Base-by-base conservation (phyloP, 2,113 vertebrate species). In the Odocoileus virginianus region DNA sequence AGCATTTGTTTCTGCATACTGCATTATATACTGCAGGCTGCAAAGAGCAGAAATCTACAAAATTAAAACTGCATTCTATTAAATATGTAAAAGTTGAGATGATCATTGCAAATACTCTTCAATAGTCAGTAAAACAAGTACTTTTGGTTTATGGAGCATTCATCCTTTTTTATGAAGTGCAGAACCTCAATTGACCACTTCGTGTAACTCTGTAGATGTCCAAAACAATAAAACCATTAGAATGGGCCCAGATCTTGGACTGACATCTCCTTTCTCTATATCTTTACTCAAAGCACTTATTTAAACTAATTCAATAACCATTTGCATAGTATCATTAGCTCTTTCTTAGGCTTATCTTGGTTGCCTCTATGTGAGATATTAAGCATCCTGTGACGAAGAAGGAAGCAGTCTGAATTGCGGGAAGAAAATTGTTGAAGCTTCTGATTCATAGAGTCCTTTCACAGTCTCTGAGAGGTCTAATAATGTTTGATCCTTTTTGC, bases 401-500 rank as follows among this genome's bases (percentile, higher is more conserved):
- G 47, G 96, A 98, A 89, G 67, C 94, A 93, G 91, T 79, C 74
- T 36, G 2, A 61, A 52, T 86, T 97, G 71, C 12, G 16, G 64
- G 97, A 98, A 88, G 76, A 97, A 97, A 98, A 95, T 57, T 97
- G 96, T 98, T 98, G 96, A 98, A 98, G 97, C 91, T 98, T 81
- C 97, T 97, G 98, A 98, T 98, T 98, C 98, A 97, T 94, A 98
- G 97, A 98, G 91, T 97, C 96, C 94, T 98, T 98, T 98, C 98
- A 97, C 98, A 99, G 98, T 98, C 97, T 97, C 89, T 98, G 94
- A 86, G 98, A 99, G 97, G 95, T 98, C 98, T 98, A 81, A 98
- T 98, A 98, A 98, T 98, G 94, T 98, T 98, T 98, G 98, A 96
- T 97, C 97, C 85, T 98, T 98, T 97, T 96, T 83, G 96, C 99